Evolutionary conservation across 2,888 invertebrate species (phyloP).

Genomic region (Hoplodrina ambigua): DNA sequence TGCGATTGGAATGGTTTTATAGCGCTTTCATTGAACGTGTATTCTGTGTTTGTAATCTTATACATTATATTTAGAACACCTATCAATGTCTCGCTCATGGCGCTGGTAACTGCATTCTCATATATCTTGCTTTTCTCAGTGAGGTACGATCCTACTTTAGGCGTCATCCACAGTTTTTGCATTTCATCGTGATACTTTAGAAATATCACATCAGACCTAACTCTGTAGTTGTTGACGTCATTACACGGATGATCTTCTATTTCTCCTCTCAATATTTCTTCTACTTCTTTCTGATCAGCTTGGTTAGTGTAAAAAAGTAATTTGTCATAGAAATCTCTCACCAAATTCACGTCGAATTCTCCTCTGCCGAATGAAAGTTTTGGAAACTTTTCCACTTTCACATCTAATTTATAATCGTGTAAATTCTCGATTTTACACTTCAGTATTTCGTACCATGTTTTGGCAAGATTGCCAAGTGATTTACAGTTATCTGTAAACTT

Average conservation of each 20-base stretch:
- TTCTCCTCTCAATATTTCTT: slow-evolving; percentile 18
- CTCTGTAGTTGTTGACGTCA: slow-evolving; percentile 7
- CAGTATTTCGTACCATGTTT: slow-evolving; percentile 10
- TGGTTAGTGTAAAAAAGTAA: slow-evolving; percentile 47
- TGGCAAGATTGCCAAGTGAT: slow-evolving; percentile 14
- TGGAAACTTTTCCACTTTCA: slow-evolving; percentile 27
- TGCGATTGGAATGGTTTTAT: not conserved
- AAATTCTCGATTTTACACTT: slow-evolving; percentile 15
- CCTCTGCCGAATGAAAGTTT: slow-evolving; percentile 22
- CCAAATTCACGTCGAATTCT: slow-evolving; percentile 18
- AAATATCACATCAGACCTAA: slow-evolving; percentile 34
- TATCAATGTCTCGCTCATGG: slow-evolving; percentile 22
- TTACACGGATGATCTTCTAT: slow-evolving; percentile 21
- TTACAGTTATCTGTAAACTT: slow-evolving; percentile 21
- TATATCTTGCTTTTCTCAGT: slow-evolving; percentile 24
- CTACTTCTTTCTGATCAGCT: slow-evolving; percentile 34
- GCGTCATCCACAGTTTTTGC: slow-evolving; percentile 47
- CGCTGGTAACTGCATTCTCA: slow-evolving; percentile 15
- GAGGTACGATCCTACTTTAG: slow-evolving; percentile 27
- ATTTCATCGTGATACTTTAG: slow-evolving; percentile 44
- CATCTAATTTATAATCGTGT: not conserved
- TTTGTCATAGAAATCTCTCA: slow-evolving; percentile 32
- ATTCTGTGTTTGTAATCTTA: not conserved
- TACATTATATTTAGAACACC: slow-evolving; percentile 14
- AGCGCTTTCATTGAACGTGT: slow-evolving; percentile 11